A percentile compares a stretch with the other conserved stretches of the same genome.
phyloP scores from a whole-genome alignment of 2,113 vertebrate genomes.

The Uria aalge region DNA sequence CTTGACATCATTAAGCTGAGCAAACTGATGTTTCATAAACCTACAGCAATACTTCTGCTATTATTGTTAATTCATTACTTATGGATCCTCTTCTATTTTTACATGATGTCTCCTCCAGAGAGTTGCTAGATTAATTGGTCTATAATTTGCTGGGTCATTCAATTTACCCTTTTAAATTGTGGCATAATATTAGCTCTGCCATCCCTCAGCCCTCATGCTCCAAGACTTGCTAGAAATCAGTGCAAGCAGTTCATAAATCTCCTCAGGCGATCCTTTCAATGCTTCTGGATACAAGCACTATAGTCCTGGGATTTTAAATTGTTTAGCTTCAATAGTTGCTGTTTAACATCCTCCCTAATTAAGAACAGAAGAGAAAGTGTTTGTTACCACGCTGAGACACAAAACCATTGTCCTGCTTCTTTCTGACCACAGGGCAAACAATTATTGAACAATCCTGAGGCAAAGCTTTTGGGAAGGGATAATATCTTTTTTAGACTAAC shows the following conservation, averaged over 20 bases:
- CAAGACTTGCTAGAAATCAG: neutral
- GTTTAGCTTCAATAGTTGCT: neutral
- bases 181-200: neutral
- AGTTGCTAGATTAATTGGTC: neutral
- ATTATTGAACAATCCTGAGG: neutral
- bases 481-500: neutral
- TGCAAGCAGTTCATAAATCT: neutral
- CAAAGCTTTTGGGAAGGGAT: neutral
- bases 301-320: neutral
- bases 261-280: constrained; percentile 1
- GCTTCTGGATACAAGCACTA: neutral
- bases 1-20: neutral
- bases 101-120: neutral
- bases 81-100: neutral
- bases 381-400: neutral
- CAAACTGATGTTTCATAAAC: neutral
- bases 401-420: neutral
- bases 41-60: neutral
- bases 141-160: constrained; percentile 26
- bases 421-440: neutral
- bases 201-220: neutral
- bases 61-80: neutral
- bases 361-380: neutral
- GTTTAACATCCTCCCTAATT: neutral
- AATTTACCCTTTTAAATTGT: constrained; percentile 7